phyloP scores from a whole-genome alignment of 2,888 invertebrate species.

The Taphrorychus bicolor region DNA sequence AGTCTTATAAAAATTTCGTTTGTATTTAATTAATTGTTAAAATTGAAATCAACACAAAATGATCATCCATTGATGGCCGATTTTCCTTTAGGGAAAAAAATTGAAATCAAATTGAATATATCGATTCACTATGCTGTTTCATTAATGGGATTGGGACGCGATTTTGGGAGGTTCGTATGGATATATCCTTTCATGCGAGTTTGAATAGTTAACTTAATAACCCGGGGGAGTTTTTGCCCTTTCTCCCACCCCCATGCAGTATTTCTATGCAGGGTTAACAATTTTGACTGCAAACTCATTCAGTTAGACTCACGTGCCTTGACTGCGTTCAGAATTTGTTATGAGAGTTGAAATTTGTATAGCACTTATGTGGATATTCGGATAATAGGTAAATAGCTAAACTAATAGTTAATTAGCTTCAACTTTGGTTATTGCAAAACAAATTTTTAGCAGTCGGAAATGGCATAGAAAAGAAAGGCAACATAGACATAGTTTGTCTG shows the following conservation, averaged over 20 bases:
- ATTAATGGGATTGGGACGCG: slow-evolving; percentile 35
- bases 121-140: slow-evolving; percentile 30
- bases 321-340: neutral
- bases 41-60: too few species aligned
- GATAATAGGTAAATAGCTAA: too few species aligned
- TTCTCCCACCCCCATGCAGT: neutral
- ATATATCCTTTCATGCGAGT: slow-evolving; percentile 24
- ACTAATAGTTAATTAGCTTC: too few species aligned
- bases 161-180: slow-evolving; percentile 29
- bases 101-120: slow-evolving; percentile 36
- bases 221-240: slow-evolving; percentile 16
- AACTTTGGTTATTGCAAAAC: too few species aligned
- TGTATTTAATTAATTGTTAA: too few species aligned
- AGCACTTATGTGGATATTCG: too few species aligned
- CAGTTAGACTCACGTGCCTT: neutral
- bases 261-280: neutral
- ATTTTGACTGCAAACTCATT: neutral
- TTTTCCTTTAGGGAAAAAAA: slow-evolving; percentile 25
- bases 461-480: too few species aligned
- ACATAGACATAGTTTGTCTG: too few species aligned
- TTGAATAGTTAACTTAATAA: slow-evolving; percentile 32
- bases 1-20: too few species aligned
- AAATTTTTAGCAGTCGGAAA: too few species aligned
- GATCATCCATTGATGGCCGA: slow-evolving; percentile 11
- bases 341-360: neutral